Base-by-base conservation (phyloP, 2,113 vertebrate species). In the Lampris incognitus region DNA sequence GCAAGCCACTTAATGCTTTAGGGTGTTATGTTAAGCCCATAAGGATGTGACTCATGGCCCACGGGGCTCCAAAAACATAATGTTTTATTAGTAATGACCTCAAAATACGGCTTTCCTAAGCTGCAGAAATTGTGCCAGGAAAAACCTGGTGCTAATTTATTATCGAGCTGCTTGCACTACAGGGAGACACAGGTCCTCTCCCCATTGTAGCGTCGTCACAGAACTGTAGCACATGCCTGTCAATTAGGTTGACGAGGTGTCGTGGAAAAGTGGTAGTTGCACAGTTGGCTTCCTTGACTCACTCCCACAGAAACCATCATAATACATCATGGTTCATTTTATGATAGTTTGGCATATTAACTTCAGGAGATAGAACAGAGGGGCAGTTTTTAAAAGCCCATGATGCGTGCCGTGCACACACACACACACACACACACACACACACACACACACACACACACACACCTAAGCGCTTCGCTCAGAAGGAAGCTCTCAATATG, bases 401-500 rank as follows among this genome's bases (percentile, higher is more conserved):
- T 6, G 44, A 46, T 24, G 24, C 24, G 24, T 24, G 24, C 24
- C 24, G 24, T 24, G 24, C 24, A 24, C 24, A 24, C 24, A 24
- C 24, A 24, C 24, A 24, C 24, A 24, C 24, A 24, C 24, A 24
- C 24, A 24, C 24, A 24, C 24, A 24, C 24, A 24, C 24, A 64
- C 39, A 51, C 63, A 64, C 2, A 62, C 37, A 39, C 10, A 51
- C 11, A 62, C 58, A 62, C 9, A 50, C 56, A 36, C 8, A 6
- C 10, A 40, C 13, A 56, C 37, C 4, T 11, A 42, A 38, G n/a
- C 52, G 67, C 78, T 64, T 54, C 52, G 48, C 74, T 73, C 55
- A 74, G 87, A 76, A 77, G 74, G 69, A 86, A 78, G 81, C 83
- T 87, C 85, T 87, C 87, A 76, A 72, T 84, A 85, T 75, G 81